Evolutionary conservation across 2,113 vertebrate genomes (phyloP).

Genomic region (Terrapene triunguis): DNA sequence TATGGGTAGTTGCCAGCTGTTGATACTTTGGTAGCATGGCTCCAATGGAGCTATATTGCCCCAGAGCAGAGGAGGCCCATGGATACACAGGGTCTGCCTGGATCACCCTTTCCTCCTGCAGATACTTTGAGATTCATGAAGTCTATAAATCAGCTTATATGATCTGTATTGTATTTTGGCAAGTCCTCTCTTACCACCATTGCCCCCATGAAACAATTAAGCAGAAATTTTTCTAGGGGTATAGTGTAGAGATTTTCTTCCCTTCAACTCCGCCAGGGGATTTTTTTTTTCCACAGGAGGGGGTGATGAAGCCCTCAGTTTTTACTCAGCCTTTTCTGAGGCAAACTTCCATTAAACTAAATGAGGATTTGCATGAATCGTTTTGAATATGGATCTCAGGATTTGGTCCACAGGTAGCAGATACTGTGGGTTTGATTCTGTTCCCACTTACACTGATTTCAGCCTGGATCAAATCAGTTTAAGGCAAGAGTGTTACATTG

Average conservation of each 20-base stretch:
- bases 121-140: background rate
- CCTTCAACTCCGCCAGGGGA: background rate
- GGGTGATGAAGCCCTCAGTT: background rate
- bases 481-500: background rate
- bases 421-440: background rate
- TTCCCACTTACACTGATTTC: background rate
- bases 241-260: background rate
- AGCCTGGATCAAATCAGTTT: background rate
- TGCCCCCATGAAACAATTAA: background rate
- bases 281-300: background rate
- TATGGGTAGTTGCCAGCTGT: background rate
- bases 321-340: background rate
- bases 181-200: background rate
- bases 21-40: accelerated
- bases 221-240: background rate
- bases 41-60: background rate
- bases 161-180: background rate
- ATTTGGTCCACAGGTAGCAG: background rate
- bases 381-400: background rate
- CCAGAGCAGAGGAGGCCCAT: background rate
- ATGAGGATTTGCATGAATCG: background rate
- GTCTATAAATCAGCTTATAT: background rate
- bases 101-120: background rate
- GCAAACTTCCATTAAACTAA: background rate
- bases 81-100: background rate